Evolutionary conservation across 2,113 vertebrate species (phyloP).

Genomic region (Mesoclemmys tuberculata): DNA sequence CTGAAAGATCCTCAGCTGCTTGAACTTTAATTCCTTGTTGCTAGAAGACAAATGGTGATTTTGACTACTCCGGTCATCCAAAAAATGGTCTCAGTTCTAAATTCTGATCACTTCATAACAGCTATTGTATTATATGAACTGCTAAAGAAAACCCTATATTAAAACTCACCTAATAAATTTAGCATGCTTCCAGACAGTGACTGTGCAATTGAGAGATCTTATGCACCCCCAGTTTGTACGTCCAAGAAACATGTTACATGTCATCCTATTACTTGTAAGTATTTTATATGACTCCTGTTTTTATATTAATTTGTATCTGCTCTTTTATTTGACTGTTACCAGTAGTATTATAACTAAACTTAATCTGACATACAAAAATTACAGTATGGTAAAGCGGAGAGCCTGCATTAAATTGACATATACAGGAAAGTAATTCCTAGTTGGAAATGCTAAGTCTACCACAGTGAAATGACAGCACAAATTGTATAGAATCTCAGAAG

Average conservation of each 20-base stretch:
- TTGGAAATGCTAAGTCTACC: constrained; percentile 25
- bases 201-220: constrained; percentile 37
- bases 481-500: not conserved
- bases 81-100: not conserved
- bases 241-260: constrained; percentile 20
- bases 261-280: not conserved
- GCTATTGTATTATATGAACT: constrained; percentile 7
- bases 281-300: constrained; percentile 50
- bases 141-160: constrained; percentile 16
- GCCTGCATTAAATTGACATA: constrained; percentile 21
- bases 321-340: constrained; percentile 57
- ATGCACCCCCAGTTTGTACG: not conserved
- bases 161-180: not conserved
- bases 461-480: constrained; percentile 49
- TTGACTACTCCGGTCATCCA: not conserved
- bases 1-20: constrained; percentile 34
- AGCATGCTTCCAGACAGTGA: not conserved
- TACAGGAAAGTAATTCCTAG: constrained; percentile 33
- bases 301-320: constrained; percentile 54
- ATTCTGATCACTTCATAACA: not conserved
- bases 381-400: constrained; percentile 33
- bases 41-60: not conserved
- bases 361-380: constrained; percentile 63
- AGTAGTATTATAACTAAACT: constrained; percentile 32
- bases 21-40: not conserved